Base-by-base conservation (phyloP, 2,113 vertebrate species). In the Chaenogobius annularis region DNA sequence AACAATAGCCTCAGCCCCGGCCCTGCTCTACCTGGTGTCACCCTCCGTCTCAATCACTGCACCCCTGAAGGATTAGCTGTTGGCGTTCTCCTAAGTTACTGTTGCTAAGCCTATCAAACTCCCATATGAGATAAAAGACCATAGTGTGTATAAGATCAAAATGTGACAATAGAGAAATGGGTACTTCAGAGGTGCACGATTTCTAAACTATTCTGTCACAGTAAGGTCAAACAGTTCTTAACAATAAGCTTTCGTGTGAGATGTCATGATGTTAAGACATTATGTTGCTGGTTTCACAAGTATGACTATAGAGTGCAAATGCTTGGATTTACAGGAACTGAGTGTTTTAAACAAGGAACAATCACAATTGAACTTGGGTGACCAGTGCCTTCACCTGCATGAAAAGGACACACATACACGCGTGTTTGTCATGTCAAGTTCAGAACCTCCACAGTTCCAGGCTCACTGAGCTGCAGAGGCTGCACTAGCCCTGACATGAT, bases 1-100 rank as follows among this genome's bases (percentile, higher is more conserved):
- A 74, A 37, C 69, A 47, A 46, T 44, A 43, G 23, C 40, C 22
- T 23, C 22, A 1, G 12, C 5, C 54, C 10, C 0, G 40, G 8
- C 20, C 11, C 55, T 1, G 20, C 22, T 68, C 20, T 40, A 52
- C 50, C 61, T 47, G 52, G 67, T 69, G 68, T 73, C 59, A 81
- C 66, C 48, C 19, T 54, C 13, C 47, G 54, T 31, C 58, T 40
- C 11, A 63, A 50, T 70, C 37, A 65, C 43, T 23, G 43, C 14
- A 37, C 55, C 58, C 61, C 48, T 5, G 44, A 64, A 59, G 65
- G 56, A 26, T 22, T 63, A 5, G 35, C 31, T 10, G 10, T 37
- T 37, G 20, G 31, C 35, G 17, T 43, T 19, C 15, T 6, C 59
- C 15, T 35, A 10, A 59, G 59, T 62, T 62, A 62, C 59, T 17